phyloP scores from a whole-genome alignment of 2,888 invertebrate genomes.

The Drosophila leonis region DNA sequence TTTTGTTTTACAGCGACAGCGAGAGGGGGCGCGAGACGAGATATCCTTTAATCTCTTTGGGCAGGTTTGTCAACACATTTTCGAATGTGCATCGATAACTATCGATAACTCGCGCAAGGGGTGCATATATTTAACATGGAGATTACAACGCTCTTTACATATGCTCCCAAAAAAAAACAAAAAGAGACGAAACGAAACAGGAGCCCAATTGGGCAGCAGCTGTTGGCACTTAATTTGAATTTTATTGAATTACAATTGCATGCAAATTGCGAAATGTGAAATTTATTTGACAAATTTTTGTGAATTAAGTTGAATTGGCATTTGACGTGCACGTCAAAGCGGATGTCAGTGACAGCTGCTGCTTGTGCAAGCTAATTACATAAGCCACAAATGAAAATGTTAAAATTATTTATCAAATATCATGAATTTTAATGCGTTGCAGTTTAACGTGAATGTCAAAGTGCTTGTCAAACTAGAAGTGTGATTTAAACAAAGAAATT shows the following conservation, averaged over 20 bases:
- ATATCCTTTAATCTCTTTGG: slow-evolving; percentile 55
- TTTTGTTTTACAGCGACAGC: slow-evolving; percentile 3
- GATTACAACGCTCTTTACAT: slow-evolving; percentile 49
- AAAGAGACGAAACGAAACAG: neutral
- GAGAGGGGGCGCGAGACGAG: neutral
- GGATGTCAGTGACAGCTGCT: slow-evolving; percentile 54
- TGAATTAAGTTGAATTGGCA: slow-evolving; percentile 16
- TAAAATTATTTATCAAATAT: neutral
- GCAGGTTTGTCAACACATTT: slow-evolving; percentile 76
- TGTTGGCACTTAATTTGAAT: slow-evolving; percentile 67
- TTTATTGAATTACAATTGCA: slow-evolving; percentile 78
- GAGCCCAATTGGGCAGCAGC: slow-evolving; percentile 31
- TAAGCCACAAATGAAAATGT: neutral
- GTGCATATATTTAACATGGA: slow-evolving; percentile 50
- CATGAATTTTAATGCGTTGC: neutral
- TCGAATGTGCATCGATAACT: slow-evolving; percentile 60
- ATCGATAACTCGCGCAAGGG: slow-evolving; percentile 53
- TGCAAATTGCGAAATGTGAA: slow-evolving; percentile 55
- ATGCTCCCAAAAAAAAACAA: neutral
- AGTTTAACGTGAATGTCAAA: neutral
- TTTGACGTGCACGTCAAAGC: slow-evolving; percentile 11
- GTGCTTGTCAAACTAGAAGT: neutral
- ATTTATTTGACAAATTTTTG: slow-evolving; percentile 82
- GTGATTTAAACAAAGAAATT: rapidly evolving
- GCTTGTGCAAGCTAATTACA: slow-evolving; percentile 58